Evolutionary conservation across 35 echinoderm and acorn worm species (phyloP).

Genomic region (Apostichopus japonicus): DNA sequence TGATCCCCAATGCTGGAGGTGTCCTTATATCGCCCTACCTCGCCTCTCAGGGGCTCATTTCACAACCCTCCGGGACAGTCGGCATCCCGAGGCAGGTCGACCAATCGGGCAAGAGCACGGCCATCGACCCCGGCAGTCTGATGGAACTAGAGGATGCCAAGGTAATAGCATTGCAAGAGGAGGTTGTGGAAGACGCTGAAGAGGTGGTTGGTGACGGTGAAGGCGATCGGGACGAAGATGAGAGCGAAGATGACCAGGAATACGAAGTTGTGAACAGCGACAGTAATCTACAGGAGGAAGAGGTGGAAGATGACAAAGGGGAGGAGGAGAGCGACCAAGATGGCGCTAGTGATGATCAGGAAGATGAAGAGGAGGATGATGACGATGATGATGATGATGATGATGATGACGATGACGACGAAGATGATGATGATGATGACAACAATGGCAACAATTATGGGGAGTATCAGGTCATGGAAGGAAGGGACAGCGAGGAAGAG

Average conservation of each 20-base stretch:
- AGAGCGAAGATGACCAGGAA: not conserved
- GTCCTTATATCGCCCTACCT: slow-evolving; percentile 92
- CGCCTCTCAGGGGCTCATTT: slow-evolving; percentile 61
- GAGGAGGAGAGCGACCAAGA: not conserved
- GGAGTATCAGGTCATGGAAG: slow-evolving; percentile 9
- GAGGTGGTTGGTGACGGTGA: slow-evolving; percentile 4
- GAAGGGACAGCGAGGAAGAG: slow-evolving; percentile 28
- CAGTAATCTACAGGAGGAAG: not conserved
- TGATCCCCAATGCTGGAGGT: slow-evolving; percentile 73
- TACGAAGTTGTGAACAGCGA: not conserved
- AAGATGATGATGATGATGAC: not conserved
- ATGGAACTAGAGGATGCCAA: slow-evolving; percentile 7
- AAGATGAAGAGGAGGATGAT: slow-evolving; percentile 10
- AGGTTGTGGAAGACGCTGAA: not conserved
- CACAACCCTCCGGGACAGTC: slow-evolving; percentile 38
- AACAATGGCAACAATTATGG: slow-evolving; percentile 19
- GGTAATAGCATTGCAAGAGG: slow-evolving; percentile 8
- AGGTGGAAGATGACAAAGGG: not conserved
- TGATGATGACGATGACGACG: slow-evolving; percentile 19
- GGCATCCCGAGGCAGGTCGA: not conserved
- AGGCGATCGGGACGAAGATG: slow-evolving; percentile 3
- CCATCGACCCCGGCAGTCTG: not conserved
- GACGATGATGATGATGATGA: slow-evolving; percentile 31
- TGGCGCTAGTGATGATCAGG: slow-evolving; percentile 9
- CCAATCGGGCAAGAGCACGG: not conserved